These are phyloP conservation scores for Galbula dea DNA, from an alignment of 2,113 vertebrate genomes.

Conservation along the genomic window DNA sequence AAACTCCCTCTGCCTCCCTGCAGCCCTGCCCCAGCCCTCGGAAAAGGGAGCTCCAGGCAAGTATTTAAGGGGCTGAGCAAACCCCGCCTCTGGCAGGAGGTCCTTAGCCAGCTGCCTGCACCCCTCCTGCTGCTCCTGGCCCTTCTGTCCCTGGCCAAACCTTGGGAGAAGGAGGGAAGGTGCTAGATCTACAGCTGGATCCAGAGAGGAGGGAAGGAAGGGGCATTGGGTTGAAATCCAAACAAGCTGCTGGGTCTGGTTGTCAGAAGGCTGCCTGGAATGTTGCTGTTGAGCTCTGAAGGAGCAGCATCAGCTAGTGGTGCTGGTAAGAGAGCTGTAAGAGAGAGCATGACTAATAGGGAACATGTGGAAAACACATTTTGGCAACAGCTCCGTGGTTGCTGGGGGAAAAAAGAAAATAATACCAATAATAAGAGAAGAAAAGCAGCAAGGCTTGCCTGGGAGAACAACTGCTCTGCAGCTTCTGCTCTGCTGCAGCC, in stretches of 20 bases:
- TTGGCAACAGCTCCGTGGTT: neutral
- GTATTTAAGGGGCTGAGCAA: constrained; percentile 20
- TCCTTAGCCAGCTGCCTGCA: neutral
- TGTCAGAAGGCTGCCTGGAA: constrained; percentile 28
- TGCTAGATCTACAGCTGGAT: neutral
- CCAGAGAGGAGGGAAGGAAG: neutral
- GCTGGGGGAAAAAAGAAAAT: neutral
- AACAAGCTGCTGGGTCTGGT: neutral
- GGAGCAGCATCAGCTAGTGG: neutral
- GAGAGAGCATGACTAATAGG: constrained; percentile 52
- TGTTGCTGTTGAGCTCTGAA: neutral
- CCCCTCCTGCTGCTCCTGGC: neutral
- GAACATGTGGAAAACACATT: constrained; percentile 54
- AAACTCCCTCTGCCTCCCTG: neutral
- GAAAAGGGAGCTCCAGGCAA: neutral
- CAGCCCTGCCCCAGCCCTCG: neutral
- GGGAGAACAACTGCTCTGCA: neutral
- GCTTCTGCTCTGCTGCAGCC: neutral
- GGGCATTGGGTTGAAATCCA: neutral
- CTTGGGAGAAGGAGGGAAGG: neutral
- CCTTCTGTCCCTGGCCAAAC: neutral
- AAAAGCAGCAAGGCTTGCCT: neutral
- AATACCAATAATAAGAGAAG: neutral
- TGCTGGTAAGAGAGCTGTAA: neutral
- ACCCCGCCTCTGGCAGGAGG: constrained; percentile 50